Percentiles rank a stretch among this genome's conserved stretches.
These are phyloP conservation scores for Drosophila pullipes DNA, from an alignment of 2,888 invertebrate species.

Conservation along the genomic window DNA sequence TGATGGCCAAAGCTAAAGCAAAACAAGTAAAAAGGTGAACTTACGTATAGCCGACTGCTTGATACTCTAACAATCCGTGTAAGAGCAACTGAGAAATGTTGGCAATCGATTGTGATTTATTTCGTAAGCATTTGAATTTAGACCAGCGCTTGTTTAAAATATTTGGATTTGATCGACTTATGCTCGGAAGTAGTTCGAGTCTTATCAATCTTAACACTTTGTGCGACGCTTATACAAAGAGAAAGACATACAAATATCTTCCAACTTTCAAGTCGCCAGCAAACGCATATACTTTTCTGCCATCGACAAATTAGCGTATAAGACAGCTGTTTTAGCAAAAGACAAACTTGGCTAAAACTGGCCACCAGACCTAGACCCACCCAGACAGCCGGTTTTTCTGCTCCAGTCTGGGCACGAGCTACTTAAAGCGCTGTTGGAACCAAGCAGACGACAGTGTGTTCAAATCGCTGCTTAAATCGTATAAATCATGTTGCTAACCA, in stretches of 20 bases:
- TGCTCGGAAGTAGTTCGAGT: background rate
- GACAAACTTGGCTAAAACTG: conserved; percentile 30
- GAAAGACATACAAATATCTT: background rate
- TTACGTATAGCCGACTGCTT: too few relatives aligned
- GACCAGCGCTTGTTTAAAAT: background rate
- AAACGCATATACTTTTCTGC: background rate
- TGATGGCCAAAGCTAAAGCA: background rate
- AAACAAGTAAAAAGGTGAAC: background rate
- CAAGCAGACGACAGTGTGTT: conserved; percentile 31
- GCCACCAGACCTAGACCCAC: conserved; percentile 46
- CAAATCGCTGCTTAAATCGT: conserved; percentile 3
- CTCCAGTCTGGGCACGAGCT: conserved; percentile 20
- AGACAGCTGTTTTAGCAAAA: conserved; percentile 47
- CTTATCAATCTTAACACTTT: background rate
- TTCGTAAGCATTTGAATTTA: background rate
- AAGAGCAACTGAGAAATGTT: too few relatives aligned
- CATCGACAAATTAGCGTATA: background rate
- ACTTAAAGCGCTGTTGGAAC: conserved; percentile 36
- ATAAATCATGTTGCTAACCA: conserved; percentile 25
- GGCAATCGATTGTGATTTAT: background rate
- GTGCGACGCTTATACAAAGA: background rate
- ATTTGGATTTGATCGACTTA: background rate
- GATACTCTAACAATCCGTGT: background rate
- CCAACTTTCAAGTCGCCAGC: background rate
- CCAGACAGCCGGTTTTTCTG: conserved; percentile 51